Evolutionary conservation across 2,797 vertebrate genomes (phyloP).

Genomic region (Tympanoctomys barrerae): DNA sequence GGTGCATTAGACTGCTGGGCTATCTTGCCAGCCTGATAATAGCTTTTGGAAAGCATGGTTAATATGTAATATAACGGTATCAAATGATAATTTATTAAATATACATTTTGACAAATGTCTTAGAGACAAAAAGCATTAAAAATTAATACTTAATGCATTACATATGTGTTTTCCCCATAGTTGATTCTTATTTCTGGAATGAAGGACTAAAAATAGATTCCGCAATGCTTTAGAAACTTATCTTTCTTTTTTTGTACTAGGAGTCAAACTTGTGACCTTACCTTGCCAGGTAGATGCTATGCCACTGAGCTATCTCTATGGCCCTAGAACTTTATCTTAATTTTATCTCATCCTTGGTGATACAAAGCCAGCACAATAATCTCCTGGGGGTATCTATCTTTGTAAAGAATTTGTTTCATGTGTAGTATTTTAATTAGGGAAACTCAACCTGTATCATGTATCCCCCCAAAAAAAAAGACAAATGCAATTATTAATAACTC

Average conservation of each 20-base stretch:
- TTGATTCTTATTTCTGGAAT: slow-evolving; percentile 39
- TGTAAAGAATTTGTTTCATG: background rate
- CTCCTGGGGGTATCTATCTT: background rate
- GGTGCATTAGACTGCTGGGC: too few relatives aligned
- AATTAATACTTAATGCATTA: background rate
- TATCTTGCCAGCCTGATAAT: background rate
- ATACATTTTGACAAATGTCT: background rate
- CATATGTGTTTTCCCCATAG: background rate
- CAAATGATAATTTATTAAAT: background rate
- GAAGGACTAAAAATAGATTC: background rate
- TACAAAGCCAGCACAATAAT: background rate
- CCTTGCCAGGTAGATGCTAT: too few relatives aligned
- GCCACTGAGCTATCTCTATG: too few relatives aligned
- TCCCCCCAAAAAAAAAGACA: background rate
- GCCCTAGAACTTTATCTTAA: background rate
- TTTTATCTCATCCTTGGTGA: slow-evolving; percentile 25
- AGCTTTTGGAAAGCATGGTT: background rate
- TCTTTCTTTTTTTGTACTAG: background rate
- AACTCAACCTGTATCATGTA: background rate
- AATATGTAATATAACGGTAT: background rate
- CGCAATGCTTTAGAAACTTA: background rate
- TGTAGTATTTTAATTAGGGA: background rate
- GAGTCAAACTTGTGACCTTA: too few relatives aligned
- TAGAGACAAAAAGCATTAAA: background rate
- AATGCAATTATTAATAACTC: background rate